A percentile compares a stretch with the other conserved stretches of the same genome.
These are phyloP conservation scores for Calephelis virginiensis DNA, from an alignment of 1,140 invertebrate genomes.

Conservation along the genomic window DNA sequence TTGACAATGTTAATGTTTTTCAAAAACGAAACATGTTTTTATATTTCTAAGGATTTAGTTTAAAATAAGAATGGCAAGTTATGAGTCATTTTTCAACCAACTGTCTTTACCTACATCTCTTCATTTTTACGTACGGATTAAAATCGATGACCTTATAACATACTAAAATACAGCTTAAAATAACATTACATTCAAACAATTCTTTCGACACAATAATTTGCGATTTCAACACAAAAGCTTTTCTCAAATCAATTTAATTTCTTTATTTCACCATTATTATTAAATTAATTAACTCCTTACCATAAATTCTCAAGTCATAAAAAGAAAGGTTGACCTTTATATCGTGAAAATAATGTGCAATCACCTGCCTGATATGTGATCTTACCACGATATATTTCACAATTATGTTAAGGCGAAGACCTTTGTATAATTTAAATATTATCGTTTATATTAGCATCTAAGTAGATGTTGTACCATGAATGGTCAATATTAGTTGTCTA, in stretches of 20 bases:
- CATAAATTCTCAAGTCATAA: conserved; percentile 57
- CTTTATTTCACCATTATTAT: conserved; percentile 64
- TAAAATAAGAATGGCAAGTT: neutral
- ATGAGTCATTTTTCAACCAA: neutral
- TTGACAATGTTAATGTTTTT: too few species aligned
- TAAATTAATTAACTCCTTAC: conserved; percentile 65
- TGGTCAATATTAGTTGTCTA: too few species aligned
- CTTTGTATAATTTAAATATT: too few species aligned
- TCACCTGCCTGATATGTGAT: conserved; percentile 46
- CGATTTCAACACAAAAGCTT: conserved; percentile 62
- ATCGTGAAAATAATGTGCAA: conserved; percentile 56
- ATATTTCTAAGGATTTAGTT: neutral
- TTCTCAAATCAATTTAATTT: conserved; percentile 54
- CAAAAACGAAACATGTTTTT: too few species aligned
- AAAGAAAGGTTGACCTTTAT: conserved; percentile 62
- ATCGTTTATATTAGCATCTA: too few species aligned
- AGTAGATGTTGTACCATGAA: too few species aligned
- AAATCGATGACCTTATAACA: conserved; percentile 37
- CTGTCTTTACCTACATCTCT: neutral
- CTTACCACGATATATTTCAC: conserved; percentile 2
- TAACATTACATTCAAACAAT: conserved; percentile 28
- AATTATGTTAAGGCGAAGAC: neutral
- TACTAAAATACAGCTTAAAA: conserved; percentile 6
- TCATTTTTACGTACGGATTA: conserved; percentile 18
- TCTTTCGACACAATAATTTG: conserved; percentile 56